Conservation (phyloP, 30 jellyfish, hydroid and myxozoan genomes). For the Turritopsis dohrnii region DNA sequence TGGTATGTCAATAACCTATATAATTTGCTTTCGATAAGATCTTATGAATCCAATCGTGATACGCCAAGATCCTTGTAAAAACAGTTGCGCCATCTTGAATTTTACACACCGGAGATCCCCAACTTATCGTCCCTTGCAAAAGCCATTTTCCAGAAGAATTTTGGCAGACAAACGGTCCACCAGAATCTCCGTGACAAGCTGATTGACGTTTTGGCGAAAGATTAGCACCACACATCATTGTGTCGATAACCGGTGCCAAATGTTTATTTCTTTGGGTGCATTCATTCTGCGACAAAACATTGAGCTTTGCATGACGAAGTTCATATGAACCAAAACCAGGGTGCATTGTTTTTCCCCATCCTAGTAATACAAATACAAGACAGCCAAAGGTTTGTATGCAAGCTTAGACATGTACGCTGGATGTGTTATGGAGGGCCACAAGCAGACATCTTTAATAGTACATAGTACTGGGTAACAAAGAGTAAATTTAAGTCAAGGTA, state of each 20-base stretch:
- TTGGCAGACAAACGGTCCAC: conserved; percentile 24
- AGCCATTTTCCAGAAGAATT: conserved; percentile 1
- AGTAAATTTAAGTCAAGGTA: no score
- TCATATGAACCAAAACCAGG: conserved; percentile 14
- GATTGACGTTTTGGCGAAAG: not conserved
- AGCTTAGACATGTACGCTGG: not conserved
- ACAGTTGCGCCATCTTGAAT: conserved; percentile 1
- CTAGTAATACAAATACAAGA: not conserved
- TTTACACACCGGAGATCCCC: conserved; percentile 14
- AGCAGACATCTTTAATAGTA: no score
- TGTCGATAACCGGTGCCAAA: conserved; percentile 8
- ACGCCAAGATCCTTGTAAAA: conserved; percentile 7
- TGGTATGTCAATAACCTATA: no score
- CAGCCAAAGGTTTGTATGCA: not conserved
- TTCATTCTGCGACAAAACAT: not conserved
- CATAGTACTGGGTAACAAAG: no score
- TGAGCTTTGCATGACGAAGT: conserved; percentile 1
- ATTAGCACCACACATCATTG: conserved; percentile 14
- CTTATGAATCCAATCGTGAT: conserved; percentile 1
- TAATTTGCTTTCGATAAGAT: no score
- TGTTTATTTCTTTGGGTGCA: not conserved
- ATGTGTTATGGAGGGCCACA: no score
- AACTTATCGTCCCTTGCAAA: conserved; percentile 5
- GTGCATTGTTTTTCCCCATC: conserved; percentile 19
- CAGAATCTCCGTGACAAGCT: conserved; percentile 27